phyloP scores from a whole-genome alignment of 2,888 invertebrate genomes.

The Odontomyia ornata region DNA sequence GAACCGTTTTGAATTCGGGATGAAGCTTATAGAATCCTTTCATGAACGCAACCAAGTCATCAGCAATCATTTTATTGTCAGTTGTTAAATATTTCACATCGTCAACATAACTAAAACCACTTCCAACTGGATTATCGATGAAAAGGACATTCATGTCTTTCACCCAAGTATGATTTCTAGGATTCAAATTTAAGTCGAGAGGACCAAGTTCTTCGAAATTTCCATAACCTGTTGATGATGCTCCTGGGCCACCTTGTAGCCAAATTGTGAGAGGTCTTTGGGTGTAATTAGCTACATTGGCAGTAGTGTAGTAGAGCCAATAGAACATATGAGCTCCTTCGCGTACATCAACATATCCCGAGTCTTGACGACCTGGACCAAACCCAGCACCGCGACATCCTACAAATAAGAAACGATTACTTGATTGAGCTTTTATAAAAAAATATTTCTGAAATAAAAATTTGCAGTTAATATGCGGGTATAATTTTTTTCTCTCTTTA shows the following conservation, averaged over 20 bases:
- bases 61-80: slow-evolving; percentile 73
- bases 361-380: slow-evolving; percentile 74
- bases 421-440: too few relatives aligned
- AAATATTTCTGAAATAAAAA: too few relatives aligned
- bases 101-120: slow-evolving; percentile 85
- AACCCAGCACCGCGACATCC: slow-evolving; percentile 61
- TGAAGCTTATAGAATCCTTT: slow-evolving; percentile 73
- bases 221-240: slow-evolving; percentile 83
- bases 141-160: slow-evolving; percentile 82
- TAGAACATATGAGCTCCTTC: slow-evolving; percentile 84
- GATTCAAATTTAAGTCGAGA: slow-evolving; percentile 71
- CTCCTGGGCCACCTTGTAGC: slow-evolving; percentile 89
- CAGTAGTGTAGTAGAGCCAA: slow-evolving; percentile 84
- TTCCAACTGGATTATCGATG: slow-evolving; percentile 90
- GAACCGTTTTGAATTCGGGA: slow-evolving; percentile 76
- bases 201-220: slow-evolving; percentile 88
- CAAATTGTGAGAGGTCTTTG: slow-evolving; percentile 83
- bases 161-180: slow-evolving; percentile 81
- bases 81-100: slow-evolving; percentile 65
- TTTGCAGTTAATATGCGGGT: too few relatives aligned
- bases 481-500: too few relatives aligned
- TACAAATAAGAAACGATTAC: background rate
- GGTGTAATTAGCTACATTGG: slow-evolving; percentile 68
- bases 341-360: slow-evolving; percentile 78
- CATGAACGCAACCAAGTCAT: slow-evolving; percentile 79